Percentiles rank a stretch among this genome's conserved stretches.
These are phyloP conservation scores for Drosophila picticornis DNA, from an alignment of 2,888 invertebrate genomes.

Conservation along the genomic window DNA sequence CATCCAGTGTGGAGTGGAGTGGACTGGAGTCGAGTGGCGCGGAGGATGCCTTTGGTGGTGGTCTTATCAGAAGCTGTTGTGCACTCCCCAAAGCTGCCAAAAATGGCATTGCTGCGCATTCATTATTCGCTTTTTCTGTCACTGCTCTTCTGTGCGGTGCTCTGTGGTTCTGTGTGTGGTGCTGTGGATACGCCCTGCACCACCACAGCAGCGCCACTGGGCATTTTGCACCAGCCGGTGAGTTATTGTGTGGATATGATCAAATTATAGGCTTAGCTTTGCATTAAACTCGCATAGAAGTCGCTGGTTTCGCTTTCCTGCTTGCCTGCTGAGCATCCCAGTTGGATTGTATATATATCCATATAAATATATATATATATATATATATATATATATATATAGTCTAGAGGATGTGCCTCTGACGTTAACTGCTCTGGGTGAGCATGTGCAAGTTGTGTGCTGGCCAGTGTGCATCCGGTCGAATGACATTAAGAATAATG, in stretches of 20 bases:
- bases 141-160: slow-evolving; percentile 36
- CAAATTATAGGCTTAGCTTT: slow-evolving; percentile 77
- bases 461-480: slow-evolving; percentile 60
- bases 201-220: slow-evolving; percentile 66
- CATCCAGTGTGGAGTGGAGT: not conserved
- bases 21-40: not conserved
- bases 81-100: slow-evolving; percentile 77
- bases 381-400: not conserved
- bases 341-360: not conserved
- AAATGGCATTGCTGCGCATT: slow-evolving; percentile 78
- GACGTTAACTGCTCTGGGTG: slow-evolving; percentile 28
- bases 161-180: slow-evolving; percentile 19
- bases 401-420: slow-evolving; percentile 16
- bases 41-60: slow-evolving; percentile 65
- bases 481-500: slow-evolving; percentile 23
- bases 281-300: slow-evolving; percentile 79
- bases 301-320: slow-evolving; percentile 32
- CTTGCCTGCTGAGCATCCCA: not conserved
- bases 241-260: slow-evolving; percentile 82
- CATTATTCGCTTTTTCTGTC: slow-evolving; percentile 71
- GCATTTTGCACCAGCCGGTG: slow-evolving; percentile 67
- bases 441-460: slow-evolving; percentile 43
- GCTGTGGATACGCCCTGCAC: slow-evolving; percentile 27
- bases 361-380: not conserved
- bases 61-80: slow-evolving; percentile 85